Evolutionary conservation across 2,888 invertebrate genomes (phyloP).

Genomic region (Conops quadrifasciatus): DNA sequence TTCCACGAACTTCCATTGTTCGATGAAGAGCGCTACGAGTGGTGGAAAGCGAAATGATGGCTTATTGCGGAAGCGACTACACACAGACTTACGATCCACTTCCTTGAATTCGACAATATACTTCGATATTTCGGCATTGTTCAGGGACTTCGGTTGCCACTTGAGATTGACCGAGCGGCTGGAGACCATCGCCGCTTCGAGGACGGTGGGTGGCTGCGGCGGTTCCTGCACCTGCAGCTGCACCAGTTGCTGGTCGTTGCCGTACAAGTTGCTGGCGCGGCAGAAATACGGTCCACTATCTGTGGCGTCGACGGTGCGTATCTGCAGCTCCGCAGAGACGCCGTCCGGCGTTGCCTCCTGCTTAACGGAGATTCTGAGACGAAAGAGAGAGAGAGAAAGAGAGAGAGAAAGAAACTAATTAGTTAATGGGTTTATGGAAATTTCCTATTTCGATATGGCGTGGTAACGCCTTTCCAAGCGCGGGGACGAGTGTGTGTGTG

Average conservation of each 20-base stretch:
- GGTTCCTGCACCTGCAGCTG: slow-evolving; percentile 80
- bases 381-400: slow-evolving; percentile 10
- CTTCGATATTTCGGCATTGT: slow-evolving; percentile 76
- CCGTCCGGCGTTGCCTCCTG: slow-evolving; percentile 77
- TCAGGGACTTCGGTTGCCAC: slow-evolving; percentile 76
- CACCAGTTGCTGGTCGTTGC: slow-evolving; percentile 76
- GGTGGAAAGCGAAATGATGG: neutral
- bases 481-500: neutral
- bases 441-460: neutral
- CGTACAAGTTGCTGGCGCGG: slow-evolving; percentile 78
- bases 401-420: slow-evolving; percentile 23
- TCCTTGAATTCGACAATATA: slow-evolving; percentile 76
- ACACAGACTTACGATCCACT: slow-evolving; percentile 68
- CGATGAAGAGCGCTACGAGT: slow-evolving; percentile 57
- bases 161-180: slow-evolving; percentile 79
- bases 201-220: slow-evolving; percentile 74
- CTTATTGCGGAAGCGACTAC: neutral
- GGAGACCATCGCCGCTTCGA: slow-evolving; percentile 75
- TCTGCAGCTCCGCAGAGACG: slow-evolving; percentile 75
- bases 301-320: slow-evolving; percentile 73
- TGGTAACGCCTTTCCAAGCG: neutral
- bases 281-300: slow-evolving; percentile 83
- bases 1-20: slow-evolving; percentile 74
- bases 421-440: neutral
- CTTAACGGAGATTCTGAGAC: slow-evolving; percentile 68